Percentiles rank a stretch among this genome's conserved stretches.
These are phyloP conservation scores for Ruditapes philippinarum DNA, from an alignment of 1,140 invertebrate genomes.

Conservation along the genomic window DNA sequence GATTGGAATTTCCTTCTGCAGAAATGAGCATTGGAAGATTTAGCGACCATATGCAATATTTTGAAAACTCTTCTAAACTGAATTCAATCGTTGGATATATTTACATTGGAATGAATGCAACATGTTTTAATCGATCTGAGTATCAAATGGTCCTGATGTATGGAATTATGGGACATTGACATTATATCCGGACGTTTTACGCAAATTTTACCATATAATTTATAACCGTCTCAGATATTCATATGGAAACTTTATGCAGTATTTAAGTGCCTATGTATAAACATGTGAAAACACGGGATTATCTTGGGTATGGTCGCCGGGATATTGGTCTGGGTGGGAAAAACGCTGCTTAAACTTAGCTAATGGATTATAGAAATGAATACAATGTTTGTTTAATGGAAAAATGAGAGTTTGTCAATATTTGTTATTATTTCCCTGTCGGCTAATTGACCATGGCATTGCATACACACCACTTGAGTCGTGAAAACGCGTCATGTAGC, in stretches of 20 bases:
- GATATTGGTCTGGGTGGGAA: slow-evolving; percentile 27
- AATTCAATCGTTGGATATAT: background rate
- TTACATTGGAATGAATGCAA: background rate
- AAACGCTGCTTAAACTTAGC: background rate
- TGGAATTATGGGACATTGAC: background rate
- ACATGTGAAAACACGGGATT: slow-evolving; percentile 20
- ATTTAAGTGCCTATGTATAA: slow-evolving; percentile 26
- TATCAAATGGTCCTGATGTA: background rate
- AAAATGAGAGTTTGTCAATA: slow-evolving; percentile 56
- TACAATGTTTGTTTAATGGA: slow-evolving; percentile 39
- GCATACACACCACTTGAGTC: slow-evolving; percentile 42
- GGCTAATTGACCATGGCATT: slow-evolving; percentile 45
- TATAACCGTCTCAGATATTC: background rate
- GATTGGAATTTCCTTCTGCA: background rate
- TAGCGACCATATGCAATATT: background rate
- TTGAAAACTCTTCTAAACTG: background rate
- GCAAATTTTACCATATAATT: background rate
- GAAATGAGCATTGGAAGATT: background rate
- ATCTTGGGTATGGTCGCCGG: background rate
- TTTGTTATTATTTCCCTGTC: slow-evolving; percentile 44
- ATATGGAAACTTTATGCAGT: background rate
- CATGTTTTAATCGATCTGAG: background rate
- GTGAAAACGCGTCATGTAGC: background rate
- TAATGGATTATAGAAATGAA: slow-evolving; percentile 54
- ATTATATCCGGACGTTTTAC: no score